These are phyloP conservation scores for Seira ritae DNA, from an alignment of 2,888 invertebrate genomes.

Conservation along the genomic window DNA sequence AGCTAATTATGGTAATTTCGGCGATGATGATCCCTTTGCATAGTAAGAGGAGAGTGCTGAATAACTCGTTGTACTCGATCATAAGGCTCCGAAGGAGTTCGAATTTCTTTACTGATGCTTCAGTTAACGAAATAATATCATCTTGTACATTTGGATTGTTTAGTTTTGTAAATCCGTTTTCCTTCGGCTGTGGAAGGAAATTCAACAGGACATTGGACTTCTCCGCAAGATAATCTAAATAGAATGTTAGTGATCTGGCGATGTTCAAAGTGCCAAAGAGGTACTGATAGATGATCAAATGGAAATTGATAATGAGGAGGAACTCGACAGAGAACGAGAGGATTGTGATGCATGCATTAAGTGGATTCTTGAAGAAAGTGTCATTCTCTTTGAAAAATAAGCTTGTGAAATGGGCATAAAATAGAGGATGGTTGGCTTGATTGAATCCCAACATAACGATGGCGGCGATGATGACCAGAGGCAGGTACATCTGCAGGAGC, in stretches of 20 bases:
- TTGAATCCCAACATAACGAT: slow-evolving; percentile 4
- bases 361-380: neutral
- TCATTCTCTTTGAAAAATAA: neutral
- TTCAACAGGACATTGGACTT: slow-evolving; percentile 33
- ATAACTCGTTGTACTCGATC: slow-evolving; percentile 22
- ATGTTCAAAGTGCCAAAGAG: slow-evolving; percentile 3
- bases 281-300: slow-evolving; percentile 22
- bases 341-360: neutral
- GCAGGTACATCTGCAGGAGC: neutral
- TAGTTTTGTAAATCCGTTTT: no score
- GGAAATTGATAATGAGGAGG: slow-evolving; percentile 12
- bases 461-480: neutral
- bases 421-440: slow-evolving; percentile 25
- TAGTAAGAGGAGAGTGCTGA: slow-evolving; percentile 11
- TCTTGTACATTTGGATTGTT: no score
- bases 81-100: neutral
- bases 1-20: slow-evolving; percentile 20
- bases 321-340: slow-evolving; percentile 21
- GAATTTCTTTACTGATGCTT: no score
- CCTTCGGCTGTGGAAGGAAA: no score
- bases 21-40: slow-evolving; percentile 21
- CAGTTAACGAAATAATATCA: no score
- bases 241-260: slow-evolving; percentile 16
- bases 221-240: neutral
- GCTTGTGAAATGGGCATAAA: slow-evolving; percentile 5